These are phyloP conservation scores for Heterohyrax brucei DNA, from an alignment of 2,797 vertebrate genomes.

Conservation along the genomic window DNA sequence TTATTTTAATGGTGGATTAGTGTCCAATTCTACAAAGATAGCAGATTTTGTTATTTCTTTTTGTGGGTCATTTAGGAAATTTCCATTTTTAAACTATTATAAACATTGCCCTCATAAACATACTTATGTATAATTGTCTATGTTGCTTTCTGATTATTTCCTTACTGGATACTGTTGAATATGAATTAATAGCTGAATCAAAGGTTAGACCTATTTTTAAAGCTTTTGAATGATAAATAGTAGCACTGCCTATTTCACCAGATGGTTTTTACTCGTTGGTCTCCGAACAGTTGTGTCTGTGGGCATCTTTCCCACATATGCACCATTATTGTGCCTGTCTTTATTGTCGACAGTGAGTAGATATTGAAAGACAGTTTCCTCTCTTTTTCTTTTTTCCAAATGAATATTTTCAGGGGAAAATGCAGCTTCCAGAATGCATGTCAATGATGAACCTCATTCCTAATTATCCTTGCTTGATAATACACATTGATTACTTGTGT, in stretches of 20 bases:
- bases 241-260: constrained; percentile 10
- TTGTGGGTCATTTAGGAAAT: constrained; percentile 44
- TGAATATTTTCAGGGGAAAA: constrained; percentile 53
- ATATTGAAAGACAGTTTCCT: not conserved
- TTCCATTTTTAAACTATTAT: not conserved
- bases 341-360: not conserved
- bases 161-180: constrained; percentile 56
- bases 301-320: constrained; percentile 12
- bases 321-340: not conserved
- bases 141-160: constrained; percentile 45
- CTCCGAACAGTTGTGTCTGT: not conserved
- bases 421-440: constrained; percentile 69
- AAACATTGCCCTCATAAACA: constrained; percentile 42
- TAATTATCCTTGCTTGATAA: constrained; percentile 85
- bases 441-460: constrained; percentile 75
- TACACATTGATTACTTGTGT: constrained; percentile 85
- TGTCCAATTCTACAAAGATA: not conserved
- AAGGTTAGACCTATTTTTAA: constrained; percentile 3
- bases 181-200: constrained; percentile 44
- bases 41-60: constrained; percentile 11
- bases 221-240: constrained; percentile 34
- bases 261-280: constrained; percentile 19
- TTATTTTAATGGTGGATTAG: constrained; percentile 15
- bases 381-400: not conserved
- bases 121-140: not conserved